phyloP scores from a whole-genome alignment of 2,888 invertebrate species.

The Drosophila crucigera region DNA sequence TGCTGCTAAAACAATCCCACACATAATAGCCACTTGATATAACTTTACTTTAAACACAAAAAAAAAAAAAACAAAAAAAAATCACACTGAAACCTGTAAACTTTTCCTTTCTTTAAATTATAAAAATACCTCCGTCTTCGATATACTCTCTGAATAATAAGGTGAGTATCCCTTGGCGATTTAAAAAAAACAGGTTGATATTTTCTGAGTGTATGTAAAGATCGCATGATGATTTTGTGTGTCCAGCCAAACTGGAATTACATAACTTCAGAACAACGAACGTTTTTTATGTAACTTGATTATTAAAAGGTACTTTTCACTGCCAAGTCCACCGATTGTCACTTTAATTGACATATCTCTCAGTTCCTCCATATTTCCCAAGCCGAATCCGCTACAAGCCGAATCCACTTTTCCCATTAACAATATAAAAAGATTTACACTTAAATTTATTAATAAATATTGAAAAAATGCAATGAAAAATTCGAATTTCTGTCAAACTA shows the following conservation, averaged over 20 bases:
- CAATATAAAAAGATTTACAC: neutral
- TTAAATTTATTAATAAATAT: conserved; percentile 38
- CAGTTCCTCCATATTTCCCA: neutral
- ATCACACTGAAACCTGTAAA: no score
- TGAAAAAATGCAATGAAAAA: conserved; percentile 53
- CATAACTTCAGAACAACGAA: no score
- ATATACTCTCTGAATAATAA: neutral
- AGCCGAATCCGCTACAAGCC: neutral
- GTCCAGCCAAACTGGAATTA: neutral
- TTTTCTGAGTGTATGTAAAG: neutral
- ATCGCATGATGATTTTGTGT: neutral
- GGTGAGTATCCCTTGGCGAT: neutral
- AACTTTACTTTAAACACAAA: no score
- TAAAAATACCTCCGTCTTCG: no score
- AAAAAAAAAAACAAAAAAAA: no score
- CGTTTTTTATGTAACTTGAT: neutral
- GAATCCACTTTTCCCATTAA: neutral
- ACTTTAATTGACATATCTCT: neutral
- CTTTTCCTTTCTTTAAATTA: no score
- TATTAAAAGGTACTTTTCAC: neutral
- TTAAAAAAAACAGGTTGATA: neutral
- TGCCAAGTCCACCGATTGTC: neutral
- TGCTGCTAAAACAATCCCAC: no score
- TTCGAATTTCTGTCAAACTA: conserved; percentile 32
- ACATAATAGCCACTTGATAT: no score